phyloP scores from a whole-genome alignment of 2,113 vertebrate genomes.

The Entelurus aequoreus region DNA sequence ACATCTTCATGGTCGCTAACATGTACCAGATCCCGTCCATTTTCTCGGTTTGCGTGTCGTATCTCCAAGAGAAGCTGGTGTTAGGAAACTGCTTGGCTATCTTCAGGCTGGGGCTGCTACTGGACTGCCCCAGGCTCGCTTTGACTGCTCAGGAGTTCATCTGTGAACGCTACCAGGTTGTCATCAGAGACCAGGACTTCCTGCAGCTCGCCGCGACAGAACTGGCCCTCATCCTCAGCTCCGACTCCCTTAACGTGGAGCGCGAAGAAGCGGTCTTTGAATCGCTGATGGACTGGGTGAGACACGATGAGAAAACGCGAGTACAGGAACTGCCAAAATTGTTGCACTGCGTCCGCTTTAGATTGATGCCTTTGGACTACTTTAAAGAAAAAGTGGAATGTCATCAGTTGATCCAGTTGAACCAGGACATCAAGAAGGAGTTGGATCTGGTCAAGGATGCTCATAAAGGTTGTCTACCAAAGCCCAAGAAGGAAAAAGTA shows the following conservation, averaged over 20 bases:
- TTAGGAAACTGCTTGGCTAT: conserved; percentile 90
- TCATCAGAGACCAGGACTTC: conserved; percentile 85
- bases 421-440: conserved; percentile 83
- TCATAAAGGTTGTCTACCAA: conserved; percentile 76
- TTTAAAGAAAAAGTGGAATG: conserved; percentile 83
- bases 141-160: conserved; percentile 83
- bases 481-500: conserved; percentile 67
- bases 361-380: conserved; percentile 82
- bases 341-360: conserved; percentile 88
- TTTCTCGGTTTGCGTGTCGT: conserved; percentile 90
- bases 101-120: conserved; percentile 83
- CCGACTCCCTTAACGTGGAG: conserved; percentile 81
- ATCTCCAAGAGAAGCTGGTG: conserved; percentile 84
- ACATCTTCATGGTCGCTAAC: conserved; percentile 86
- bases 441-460: conserved; percentile 88
- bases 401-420: conserved; percentile 74
- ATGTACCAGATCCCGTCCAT: conserved; percentile 95
- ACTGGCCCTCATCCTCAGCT: conserved; percentile 83
- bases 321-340: conserved; percentile 79
- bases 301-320: conserved; percentile 69
- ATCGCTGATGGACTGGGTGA: conserved; percentile 85
- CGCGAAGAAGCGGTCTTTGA: conserved; percentile 88
- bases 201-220: conserved; percentile 79
- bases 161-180: conserved; percentile 78
- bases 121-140: conserved; percentile 83